Base-by-base conservation (phyloP, 2,113 vertebrate species). In the Lagopus muta region DNA sequence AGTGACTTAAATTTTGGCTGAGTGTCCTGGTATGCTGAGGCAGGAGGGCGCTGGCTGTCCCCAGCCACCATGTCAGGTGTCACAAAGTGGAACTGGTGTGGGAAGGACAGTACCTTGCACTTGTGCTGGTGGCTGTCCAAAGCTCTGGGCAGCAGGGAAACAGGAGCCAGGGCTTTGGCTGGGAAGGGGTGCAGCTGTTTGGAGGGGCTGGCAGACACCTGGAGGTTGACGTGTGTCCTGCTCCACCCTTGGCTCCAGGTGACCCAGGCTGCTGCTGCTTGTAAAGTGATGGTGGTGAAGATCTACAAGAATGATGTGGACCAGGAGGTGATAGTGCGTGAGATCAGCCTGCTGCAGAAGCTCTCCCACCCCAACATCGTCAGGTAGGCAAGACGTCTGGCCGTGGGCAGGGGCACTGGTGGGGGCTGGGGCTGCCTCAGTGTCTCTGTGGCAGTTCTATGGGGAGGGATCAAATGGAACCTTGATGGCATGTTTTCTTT, bases 281-380 rank as follows among this genome's bases (percentile, higher is more conserved):
- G 94, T 52, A 99, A 99, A 86, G 98, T 97, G 88, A 98, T 98
- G 98, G 98, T 99, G 95, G 98, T 99, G 88, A 99, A 99, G 97
- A 98, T 99, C 94, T 99, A 99, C 87, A 99, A 98, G 96, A 98
- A 98, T 0, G 97, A 98, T 1, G 98, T 99, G 86, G 98, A 99
- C 92, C 98, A 99, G 87, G 98, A 98, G 93, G 98, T 98, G 96
- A 98, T 99, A 13, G 98, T 99, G 30, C 97, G 98, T 52, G 98
- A 99, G 97, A 99, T 99, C 95, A 98, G 98, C 94, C 97, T 99
- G 32, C 97, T 99, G 90, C 98, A 98, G 97, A 99, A 99, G 82
- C 97, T 99, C 40, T 99, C 98, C 43, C 98, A 99, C 71, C 98
- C 98, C 61, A 99, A 99, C 94, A 98, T 99, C 1, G 98, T 99